Conservation (phyloP, 2,888 invertebrate species). For the Polylopha cassiicola region DNA sequence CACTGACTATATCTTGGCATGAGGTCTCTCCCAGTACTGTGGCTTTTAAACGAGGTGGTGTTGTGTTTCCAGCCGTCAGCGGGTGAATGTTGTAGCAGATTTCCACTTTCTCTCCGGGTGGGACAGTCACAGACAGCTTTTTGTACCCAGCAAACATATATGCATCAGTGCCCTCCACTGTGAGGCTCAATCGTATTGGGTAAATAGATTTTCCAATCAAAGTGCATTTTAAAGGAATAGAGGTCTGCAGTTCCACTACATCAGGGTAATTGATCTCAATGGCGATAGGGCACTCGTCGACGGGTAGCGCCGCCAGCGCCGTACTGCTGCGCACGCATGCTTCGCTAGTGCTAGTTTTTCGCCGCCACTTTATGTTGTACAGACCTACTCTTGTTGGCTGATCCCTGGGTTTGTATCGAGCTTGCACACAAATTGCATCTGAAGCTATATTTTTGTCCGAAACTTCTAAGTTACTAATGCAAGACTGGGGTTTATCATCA, state of each 20-base stretch:
- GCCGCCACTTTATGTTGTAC: constrained; percentile 67
- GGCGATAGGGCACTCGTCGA: constrained; percentile 79
- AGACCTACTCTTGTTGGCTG: constrained; percentile 60
- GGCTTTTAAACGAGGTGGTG: constrained; percentile 79
- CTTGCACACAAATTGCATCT: constrained; percentile 64
- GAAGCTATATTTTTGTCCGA: constrained; percentile 61
- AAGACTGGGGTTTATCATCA: constrained; percentile 48
- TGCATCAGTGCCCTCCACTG: constrained; percentile 89
- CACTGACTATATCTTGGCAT: constrained; percentile 57
- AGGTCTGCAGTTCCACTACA: constrained; percentile 84
- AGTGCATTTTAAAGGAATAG: constrained; percentile 82
- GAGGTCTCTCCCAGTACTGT: constrained; percentile 62
- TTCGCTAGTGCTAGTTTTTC: constrained; percentile 46
- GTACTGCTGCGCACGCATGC: constrained; percentile 72
- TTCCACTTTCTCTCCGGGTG: constrained; percentile 79
- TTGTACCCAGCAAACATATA: constrained; percentile 98
- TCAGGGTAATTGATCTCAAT: constrained; percentile 82
- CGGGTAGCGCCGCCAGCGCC: constrained; percentile 73
- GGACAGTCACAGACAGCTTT: constrained; percentile 81
- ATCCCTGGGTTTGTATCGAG: constrained; percentile 63
- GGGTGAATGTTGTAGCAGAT: constrained; percentile 89
- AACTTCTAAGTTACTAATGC: constrained; percentile 57
- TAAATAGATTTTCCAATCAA: constrained; percentile 84
- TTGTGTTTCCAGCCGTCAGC: constrained; percentile 84
- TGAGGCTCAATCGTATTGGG: constrained; percentile 83